Evolutionary conservation across 2,888 invertebrate genomes (phyloP).

Genomic region (Lepas anatifera): DNA sequence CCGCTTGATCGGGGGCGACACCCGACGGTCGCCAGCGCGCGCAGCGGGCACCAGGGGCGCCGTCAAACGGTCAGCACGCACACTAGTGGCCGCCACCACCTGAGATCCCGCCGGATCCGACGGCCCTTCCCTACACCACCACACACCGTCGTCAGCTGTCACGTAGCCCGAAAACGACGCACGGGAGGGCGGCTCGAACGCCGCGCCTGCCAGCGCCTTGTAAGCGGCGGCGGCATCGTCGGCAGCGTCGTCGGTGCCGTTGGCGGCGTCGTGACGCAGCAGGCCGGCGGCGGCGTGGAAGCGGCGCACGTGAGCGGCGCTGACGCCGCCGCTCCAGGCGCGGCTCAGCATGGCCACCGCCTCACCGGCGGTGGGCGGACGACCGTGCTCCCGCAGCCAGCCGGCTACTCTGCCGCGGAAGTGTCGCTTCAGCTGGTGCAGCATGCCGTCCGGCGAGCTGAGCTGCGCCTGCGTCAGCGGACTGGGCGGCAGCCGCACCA

Average conservation of each 20-base stretch:
- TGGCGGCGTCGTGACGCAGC: neutral
- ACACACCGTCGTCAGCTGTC: neutral
- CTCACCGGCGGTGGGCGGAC: neutral
- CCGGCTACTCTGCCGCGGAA: neutral
- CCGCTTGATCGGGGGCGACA: neutral
- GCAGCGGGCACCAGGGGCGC: too few relatives aligned
- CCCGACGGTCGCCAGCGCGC: neutral
- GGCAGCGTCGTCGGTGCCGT: neutral
- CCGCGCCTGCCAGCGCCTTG: neutral
- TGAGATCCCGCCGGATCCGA: too few relatives aligned
- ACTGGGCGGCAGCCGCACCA: neutral
- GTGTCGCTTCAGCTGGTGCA: neutral
- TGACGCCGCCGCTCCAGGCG: neutral
- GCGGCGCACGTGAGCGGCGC: neutral
- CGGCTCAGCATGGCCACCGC: neutral
- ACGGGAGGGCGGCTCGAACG: neutral
- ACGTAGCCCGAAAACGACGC: neutral
- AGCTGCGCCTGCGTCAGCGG: conserved; percentile 1
- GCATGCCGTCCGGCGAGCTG: neutral
- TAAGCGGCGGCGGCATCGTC: neutral
- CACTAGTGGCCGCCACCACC: neutral
- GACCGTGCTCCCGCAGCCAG: neutral
- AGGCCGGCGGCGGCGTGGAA: neutral
- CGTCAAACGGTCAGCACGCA: neutral
- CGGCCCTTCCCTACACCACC: neutral